phyloP scores from a whole-genome alignment of 2,888 invertebrate species.

The Crocallis elinguaria region DNA sequence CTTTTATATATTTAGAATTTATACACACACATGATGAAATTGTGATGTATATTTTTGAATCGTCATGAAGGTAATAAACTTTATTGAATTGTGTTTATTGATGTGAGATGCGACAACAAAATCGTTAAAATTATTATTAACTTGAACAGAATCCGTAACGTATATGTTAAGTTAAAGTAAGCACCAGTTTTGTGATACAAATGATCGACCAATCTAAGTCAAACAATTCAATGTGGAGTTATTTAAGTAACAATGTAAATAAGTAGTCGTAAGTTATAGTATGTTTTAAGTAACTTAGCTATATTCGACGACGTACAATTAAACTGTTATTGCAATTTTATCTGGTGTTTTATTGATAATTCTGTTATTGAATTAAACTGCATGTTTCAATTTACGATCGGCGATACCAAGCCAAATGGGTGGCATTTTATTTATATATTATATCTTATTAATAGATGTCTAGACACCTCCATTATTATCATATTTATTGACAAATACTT shows the following conservation, averaged over 20 bases:
- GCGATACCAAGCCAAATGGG: conserved; percentile 9
- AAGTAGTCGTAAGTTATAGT: conserved; percentile 36
- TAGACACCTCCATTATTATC: not conserved
- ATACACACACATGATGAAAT: too few relatives aligned
- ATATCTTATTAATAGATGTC: not conserved
- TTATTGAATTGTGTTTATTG: too few relatives aligned
- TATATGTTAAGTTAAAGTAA: not conserved
- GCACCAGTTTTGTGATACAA: conserved; percentile 9
- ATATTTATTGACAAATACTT: not conserved
- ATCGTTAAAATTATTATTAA: not conserved
- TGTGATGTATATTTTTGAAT: too few relatives aligned
- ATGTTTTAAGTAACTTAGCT: conserved; percentile 28
- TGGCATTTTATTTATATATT: conserved; percentile 10
- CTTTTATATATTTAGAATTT: too few relatives aligned
- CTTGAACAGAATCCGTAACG: not conserved
- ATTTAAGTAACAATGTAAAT: conserved; percentile 38
- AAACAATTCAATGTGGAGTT: conserved; percentile 19
- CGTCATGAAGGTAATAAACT: too few relatives aligned
- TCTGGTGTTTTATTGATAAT: conserved; percentile 50
- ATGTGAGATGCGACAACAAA: too few relatives aligned
- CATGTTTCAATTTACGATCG: conserved; percentile 32
- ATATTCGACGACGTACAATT: conserved; percentile 37
- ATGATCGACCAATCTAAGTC: conserved; percentile 28
- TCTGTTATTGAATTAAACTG: conserved; percentile 40
- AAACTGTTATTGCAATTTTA: conserved; percentile 46